A percentile compares a stretch with the other conserved stretches of the same genome.
These are phyloP conservation scores for Tachuris rubrigastra DNA, from an alignment of 2,113 vertebrate species.

Conservation along the genomic window DNA sequence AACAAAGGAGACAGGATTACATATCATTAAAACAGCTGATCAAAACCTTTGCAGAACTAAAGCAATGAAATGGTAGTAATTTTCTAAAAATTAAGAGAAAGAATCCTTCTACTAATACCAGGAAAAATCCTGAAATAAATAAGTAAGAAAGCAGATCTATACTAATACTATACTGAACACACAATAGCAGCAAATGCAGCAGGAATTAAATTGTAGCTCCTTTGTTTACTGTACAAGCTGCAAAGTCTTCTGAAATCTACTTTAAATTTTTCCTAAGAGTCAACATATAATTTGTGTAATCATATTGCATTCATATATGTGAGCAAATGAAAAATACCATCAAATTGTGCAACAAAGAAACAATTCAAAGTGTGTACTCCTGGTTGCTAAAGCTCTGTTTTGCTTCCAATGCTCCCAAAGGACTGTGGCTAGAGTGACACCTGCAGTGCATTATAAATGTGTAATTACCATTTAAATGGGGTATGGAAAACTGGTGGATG, in stretches of 20 bases:
- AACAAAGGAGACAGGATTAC: neutral
- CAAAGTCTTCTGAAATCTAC: neutral
- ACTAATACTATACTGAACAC: neutral
- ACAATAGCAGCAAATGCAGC: slow-evolving; percentile 53
- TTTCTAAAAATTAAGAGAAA: neutral
- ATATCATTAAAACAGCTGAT: neutral
- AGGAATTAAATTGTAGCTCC: slow-evolving; percentile 44
- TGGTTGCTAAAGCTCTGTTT: slow-evolving; percentile 43
- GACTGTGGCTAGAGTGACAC: slow-evolving; percentile 55
- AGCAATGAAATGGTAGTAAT: neutral
- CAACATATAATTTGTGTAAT: slow-evolving; percentile 61
- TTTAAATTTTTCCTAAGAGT: slow-evolving; percentile 33
- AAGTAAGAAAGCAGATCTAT: neutral
- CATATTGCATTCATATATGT: slow-evolving; percentile 51
- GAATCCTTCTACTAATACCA: neutral
- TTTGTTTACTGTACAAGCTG: slow-evolving; percentile 25
- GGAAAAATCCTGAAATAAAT: slow-evolving; percentile 9
- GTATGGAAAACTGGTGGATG: slow-evolving; percentile 57
- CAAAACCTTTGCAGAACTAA: neutral
- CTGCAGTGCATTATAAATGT: slow-evolving; percentile 73
- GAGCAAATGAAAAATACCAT: slow-evolving; percentile 49
- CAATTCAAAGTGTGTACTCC: slow-evolving; percentile 24
- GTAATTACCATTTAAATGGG: slow-evolving; percentile 79
- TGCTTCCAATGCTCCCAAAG: slow-evolving; percentile 55
- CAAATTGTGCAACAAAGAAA: slow-evolving; percentile 63